Base-by-base conservation (phyloP, 2,797 vertebrate genomes). In the Mormyrus hasselquistii region DNA sequence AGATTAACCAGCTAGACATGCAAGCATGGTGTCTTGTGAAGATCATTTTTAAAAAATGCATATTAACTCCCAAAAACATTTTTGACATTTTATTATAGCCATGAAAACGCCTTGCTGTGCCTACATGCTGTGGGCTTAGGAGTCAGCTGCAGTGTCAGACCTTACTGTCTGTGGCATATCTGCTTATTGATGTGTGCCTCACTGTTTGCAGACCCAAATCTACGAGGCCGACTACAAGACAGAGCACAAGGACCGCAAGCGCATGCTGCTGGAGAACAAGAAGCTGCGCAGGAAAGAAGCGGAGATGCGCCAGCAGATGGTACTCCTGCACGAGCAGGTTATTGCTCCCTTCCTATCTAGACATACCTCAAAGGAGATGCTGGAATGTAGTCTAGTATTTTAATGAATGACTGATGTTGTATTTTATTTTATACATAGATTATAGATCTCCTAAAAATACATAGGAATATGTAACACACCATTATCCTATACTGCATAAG, bases 251-350 rank as follows among this genome's bases (percentile, higher is more conserved):
- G 94, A 96, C 88, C 95, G 95, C 87, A 95, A 97, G 90, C 93
- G 95, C 65, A 96, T 95, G 1, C 92, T 93, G 91, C 94, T 95
- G 88, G 96, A 97, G 91, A 97, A 96, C 91, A 94, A 93, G 22
- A 95, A 93, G 89, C 92, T 97, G 88, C 94, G 93, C 90, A 95
- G 90, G 91, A 96, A 95, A 89, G 94, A 95, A 89, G 95, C 94
- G 87, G 96, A 97, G 69, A 96, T 95, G 95, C 92, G 93, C 25
- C 95, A 96, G 93, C 95, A 97, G 93, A 95, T 97, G 95, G 92
- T 92, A 16, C 93, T 97, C 29, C 91, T 96, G 90, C 94, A 96
- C 59, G 96, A 97, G 90, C 96, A 97, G 95, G 96, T 96, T 50
- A 89, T 90, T 79, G 41, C 12, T 0, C 2, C 5, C 22, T 47